Evolutionary conservation across 2,888 invertebrate species (phyloP), one percentile per base, ranked within the genome.

Genomic region (Steinernema hermaphroditum): DNA sequence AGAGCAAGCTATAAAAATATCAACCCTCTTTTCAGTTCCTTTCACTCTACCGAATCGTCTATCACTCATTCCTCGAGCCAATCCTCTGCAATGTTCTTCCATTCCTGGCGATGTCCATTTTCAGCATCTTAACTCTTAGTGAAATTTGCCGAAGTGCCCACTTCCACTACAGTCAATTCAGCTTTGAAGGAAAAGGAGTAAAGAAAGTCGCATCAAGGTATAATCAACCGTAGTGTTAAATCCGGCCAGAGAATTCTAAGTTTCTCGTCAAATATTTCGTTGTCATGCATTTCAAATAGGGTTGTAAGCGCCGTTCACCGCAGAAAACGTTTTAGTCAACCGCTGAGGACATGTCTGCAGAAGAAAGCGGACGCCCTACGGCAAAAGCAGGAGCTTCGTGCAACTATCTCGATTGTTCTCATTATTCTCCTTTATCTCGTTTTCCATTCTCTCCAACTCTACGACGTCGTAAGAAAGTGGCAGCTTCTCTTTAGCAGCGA

Each of bases 341-440:
- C 81, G 29, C 74, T 82, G 68, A 80, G 78, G 19, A 77, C 73
- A 14, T 79, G 77, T 44, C 77, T 77, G 54, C 77, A 78, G 16
- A 77, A 78, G 19, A 81, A 80, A 69, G 79, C 83, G 1, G 83
- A 85, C 44, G 71, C 79, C 16, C 70, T 80, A 68, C 78, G 83
- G 24, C 82, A 82, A 68, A 83, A 82, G 69, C 84, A 85, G 76
- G 85, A 86, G 54, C 74, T 81, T 16, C 76, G 81, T 14, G 82
- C 83, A 24, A 81, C 82, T 4, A 75, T 86, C 68, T 83, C 82
- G 1, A 85, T 85, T 24, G 80, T 85, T 6, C 72, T 83, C 27
- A 85, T 85, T 69, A 86, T 85, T 70, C 68, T 84, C n/a, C 76
- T 85, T 70, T 84, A 86, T 72, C 77, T 85, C 43, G 72, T 80